phyloP scores from a whole-genome alignment of 2,888 invertebrate genomes.

The Rotaria magnacalcarata region DNA sequence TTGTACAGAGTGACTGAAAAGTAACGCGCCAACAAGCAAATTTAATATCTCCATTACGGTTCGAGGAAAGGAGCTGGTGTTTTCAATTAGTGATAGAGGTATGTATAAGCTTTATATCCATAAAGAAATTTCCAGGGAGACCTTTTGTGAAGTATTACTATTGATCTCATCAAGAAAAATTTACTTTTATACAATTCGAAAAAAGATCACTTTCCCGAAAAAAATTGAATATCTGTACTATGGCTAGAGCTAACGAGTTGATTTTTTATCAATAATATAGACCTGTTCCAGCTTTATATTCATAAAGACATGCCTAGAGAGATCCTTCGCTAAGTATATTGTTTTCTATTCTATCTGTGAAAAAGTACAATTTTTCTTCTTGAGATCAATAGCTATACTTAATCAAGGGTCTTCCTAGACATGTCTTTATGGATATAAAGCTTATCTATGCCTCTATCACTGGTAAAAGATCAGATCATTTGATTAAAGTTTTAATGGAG shows the following conservation, averaged over 20 bases:
- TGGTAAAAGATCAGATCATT: conserved; percentile 27
- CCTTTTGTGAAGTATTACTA: not conserved
- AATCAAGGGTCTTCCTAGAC: conserved; percentile 21
- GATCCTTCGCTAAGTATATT: not conserved
- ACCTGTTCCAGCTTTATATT: not conserved
- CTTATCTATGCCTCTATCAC: conserved; percentile 26
- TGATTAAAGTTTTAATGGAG: conserved; percentile 11
- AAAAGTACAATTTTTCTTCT: conserved; percentile 11
- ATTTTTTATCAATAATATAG: not conserved
- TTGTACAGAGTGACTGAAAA: not conserved
- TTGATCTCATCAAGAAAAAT: no score
- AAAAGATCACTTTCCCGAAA: not conserved
- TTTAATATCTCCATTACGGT: not conserved
- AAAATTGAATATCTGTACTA: not conserved
- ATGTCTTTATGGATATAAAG: conserved; percentile 30
- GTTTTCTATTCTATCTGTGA: conserved; percentile 28
- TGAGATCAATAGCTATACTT: conserved; percentile 27
- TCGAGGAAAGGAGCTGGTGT: not conserved
- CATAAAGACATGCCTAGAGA: conserved; percentile 2
- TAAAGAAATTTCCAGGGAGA: not conserved
- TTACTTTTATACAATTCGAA: no score
- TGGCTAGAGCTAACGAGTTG: not conserved
- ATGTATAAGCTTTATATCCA: conserved; percentile 1
- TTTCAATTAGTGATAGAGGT: not conserved
- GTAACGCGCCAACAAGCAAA: not conserved